Evolutionary conservation across 2,797 vertebrate species (phyloP), one percentile per base, ranked within the genome.

Genomic region (Malacoctenus gilli): DNA sequence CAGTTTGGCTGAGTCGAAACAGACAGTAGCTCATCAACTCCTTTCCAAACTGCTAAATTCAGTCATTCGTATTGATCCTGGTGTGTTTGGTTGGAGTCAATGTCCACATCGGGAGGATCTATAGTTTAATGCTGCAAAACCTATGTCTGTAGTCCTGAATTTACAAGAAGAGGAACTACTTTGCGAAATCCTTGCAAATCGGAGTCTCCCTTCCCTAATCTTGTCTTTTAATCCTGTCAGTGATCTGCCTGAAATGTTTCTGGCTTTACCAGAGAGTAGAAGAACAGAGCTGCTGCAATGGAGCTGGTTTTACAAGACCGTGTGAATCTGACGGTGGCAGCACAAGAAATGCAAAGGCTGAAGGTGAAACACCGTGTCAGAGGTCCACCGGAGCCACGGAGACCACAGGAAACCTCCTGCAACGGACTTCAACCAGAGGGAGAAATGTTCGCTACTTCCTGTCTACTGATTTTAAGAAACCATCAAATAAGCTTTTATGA

Each of bases 281-380:
- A 10, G 16, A 72, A n/a, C 4, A 41, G 28, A 3, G 7, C 11
- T 14, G 36, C 11, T 14, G 23, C 6, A 8, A 19, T 14, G 13
- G 10, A n/a, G 19, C 20, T 28, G 39, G 5, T 31, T 60, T 63
- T 30, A 55, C 35, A 28, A 50, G 13, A 55, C 34, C 22, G 46
- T 38, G 4, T 12, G 39, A 66, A 48, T 62, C 19, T 46, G 8
- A 19, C 28, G 2, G 28, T 8, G 18, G 30, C 52, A 42, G 35
- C 8, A 28, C 47, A 54, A n/a, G n/a, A 20, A 5, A 43, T 20
- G 50, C 42, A 43, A 23, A 52, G 31, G 30, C 53, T 19, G 48
- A 55, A 37, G 50, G 8, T 2, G 5, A 11, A 72, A 55, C 56
- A 20, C n/a, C n/a, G n/a, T n/a, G n/a, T n/a, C n/a, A n/a, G n/a